phyloP scores from a whole-genome alignment of 2,888 invertebrate genomes.

The Apamea monoglypha region DNA sequence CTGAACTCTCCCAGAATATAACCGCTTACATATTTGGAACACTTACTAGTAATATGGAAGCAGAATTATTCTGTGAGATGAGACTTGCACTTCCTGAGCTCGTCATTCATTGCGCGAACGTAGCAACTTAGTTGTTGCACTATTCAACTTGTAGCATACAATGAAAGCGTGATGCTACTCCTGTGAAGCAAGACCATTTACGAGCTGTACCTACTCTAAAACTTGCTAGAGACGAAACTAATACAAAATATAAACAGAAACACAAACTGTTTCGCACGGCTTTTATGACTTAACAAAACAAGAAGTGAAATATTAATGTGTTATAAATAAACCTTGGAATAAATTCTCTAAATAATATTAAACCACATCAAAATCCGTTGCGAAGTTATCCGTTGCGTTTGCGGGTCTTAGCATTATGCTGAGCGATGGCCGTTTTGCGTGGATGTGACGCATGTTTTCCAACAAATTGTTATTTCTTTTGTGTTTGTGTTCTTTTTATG shows the following conservation, averaged over 20 bases:
- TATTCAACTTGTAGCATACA: constrained; percentile 7
- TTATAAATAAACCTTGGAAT: neutral
- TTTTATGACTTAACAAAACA: neutral
- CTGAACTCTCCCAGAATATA: constrained; percentile 1
- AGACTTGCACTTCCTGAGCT: constrained; percentile 5
- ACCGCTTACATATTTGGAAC: constrained; percentile 20
- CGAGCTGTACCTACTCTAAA: neutral
- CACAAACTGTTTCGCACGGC: neutral
- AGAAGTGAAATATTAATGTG: neutral
- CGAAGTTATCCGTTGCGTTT: neutral
- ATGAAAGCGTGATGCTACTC: constrained; percentile 15
- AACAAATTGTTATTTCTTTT: too few species aligned
- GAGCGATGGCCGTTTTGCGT: too few species aligned
- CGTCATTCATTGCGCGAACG: constrained; percentile 26
- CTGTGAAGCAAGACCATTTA: neutral
- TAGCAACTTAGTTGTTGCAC: constrained; percentile 25
- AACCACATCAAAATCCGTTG: neutral
- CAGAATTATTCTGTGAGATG: constrained; percentile 26
- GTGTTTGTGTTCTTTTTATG: too few species aligned
- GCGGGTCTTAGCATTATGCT: too few species aligned
- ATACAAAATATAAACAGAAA: neutral
- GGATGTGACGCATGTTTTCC: too few species aligned
- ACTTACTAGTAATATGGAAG: neutral
- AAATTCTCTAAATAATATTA: neutral
- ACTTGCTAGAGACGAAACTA: neutral